Evolutionary conservation across 2,888 invertebrate genomes (phyloP), one percentile per base, ranked within the genome.

Genomic region (Stenichneumon culpator): DNA sequence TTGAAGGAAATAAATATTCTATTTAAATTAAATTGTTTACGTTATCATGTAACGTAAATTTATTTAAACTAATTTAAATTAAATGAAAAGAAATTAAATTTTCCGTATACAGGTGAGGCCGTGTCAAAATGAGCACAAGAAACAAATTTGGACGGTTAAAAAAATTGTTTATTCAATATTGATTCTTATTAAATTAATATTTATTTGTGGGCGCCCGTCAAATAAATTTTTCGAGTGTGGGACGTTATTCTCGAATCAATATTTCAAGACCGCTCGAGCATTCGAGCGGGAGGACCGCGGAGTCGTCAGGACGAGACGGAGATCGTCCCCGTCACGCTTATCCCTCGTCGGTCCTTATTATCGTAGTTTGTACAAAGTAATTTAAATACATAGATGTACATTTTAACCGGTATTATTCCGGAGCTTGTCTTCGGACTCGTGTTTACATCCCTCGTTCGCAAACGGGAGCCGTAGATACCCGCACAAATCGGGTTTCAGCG

Each of bases 311-410:
- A 11, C 9, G 9, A 39, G 39, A 39, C 39, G 2, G 39, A 39
- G 39, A 39, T 39, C 39, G 1, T 9, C 11, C 11, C 11, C 32
- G 32, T 32, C 32, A 6, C 32, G 32, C 32, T 32, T 6, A 7
- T 32, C 32, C 32, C 32, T 28, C 32, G 32, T 32, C 39, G 39
- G 2, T 39, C 39, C 39, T 39, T 11, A 11, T 11, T 6, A 11
- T 11, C 39, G 39, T 39, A 39, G 39, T 39, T 39, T 39, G 39
- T 39, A 82, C 16, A 73, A 32, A 74, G 79, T 28, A n/a, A 72
- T 22, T 72, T 36, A 11, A 79, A 77, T 78, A 44, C 47, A 83
- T 75, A 39, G 39, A 39, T 11, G 77, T 83, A 82, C 54, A 73
- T 78, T 78, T 74, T 69, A 69, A 75, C 70, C 52, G 65, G 39